A percentile compares a stretch with the other conserved stretches of the same genome.
Conservation (phyloP, 2,113 vertebrate genomes). For the Sprattus sprattus region DNA sequence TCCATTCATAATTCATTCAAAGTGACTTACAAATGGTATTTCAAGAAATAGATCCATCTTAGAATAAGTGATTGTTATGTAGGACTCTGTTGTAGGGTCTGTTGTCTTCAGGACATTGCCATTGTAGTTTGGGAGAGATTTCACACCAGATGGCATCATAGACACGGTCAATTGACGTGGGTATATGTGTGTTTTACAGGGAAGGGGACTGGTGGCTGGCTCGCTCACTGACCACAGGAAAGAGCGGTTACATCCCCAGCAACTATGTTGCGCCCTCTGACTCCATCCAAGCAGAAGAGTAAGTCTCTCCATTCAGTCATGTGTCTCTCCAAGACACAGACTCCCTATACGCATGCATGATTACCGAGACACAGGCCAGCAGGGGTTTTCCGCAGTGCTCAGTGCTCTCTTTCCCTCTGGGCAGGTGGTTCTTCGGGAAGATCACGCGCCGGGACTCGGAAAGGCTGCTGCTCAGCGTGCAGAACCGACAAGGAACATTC, state of each 20-base stretch:
- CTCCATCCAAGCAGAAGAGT: constrained; percentile 99
- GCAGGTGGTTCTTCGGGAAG: constrained; percentile 97
- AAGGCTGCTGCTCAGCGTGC: constrained; percentile 84
- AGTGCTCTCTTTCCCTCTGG: not conserved
- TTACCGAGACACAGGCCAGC: not conserved
- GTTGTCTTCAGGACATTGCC: not conserved
- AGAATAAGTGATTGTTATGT: not conserved
- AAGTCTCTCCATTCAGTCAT: constrained; percentile 63
- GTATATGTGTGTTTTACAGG: constrained; percentile 66
- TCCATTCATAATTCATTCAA: not conserved
- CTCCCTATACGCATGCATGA: constrained; percentile 21
- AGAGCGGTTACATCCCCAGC: constrained; percentile 96
- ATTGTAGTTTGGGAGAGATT: not conserved
- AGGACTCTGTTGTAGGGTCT: not conserved
- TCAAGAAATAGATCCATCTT: not conserved
- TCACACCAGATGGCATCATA: not conserved
- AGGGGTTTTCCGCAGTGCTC: not conserved
- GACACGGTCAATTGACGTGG: not conserved
- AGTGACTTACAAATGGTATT: not conserved
- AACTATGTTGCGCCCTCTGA: constrained; percentile 96
- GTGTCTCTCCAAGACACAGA: not conserved
- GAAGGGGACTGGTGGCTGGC: constrained; percentile 99
- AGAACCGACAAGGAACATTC: constrained; percentile 92
- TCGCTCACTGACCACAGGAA: constrained; percentile 90
- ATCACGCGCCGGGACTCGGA: constrained; percentile 94